Conservation (phyloP, 1,140 invertebrate species). For the Portunus trituberculatus region DNA sequence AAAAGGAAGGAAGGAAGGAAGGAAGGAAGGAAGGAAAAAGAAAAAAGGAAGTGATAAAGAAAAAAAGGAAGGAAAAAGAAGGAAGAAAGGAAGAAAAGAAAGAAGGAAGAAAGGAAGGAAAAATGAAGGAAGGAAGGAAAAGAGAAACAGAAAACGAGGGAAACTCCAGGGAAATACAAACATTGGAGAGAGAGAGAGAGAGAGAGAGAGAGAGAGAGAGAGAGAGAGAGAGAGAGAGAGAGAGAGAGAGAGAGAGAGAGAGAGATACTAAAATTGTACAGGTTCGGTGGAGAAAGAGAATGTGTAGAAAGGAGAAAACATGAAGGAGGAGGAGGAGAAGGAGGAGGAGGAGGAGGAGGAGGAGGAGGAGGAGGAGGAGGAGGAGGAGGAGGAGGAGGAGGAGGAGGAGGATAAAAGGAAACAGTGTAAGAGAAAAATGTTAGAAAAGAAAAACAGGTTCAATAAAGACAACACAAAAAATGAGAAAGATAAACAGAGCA, state of each 20-base stretch:
- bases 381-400: neutral
- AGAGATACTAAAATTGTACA: neutral
- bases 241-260: too few relatives aligned
- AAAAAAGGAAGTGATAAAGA: neutral
- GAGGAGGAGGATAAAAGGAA: too few relatives aligned
- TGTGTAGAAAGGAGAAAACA: neutral
- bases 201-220: neutral
- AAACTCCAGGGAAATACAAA: neutral
- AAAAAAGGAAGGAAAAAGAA: neutral
- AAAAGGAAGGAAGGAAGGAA: neutral
- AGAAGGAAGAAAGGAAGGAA: neutral
- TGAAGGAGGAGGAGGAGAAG: neutral
- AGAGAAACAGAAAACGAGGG: neutral
- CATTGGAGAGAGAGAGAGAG: too few relatives aligned
- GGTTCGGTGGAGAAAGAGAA: neutral
- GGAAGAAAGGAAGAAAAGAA: neutral
- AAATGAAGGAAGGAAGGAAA: neutral
- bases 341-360: neutral
- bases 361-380: neutral
- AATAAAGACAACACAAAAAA: too few relatives aligned
- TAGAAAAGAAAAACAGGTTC: too few relatives aligned
- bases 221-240: neutral
- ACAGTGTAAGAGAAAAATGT: too few relatives aligned
- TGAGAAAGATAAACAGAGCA: too few relatives aligned
- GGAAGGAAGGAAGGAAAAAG: neutral